Evolutionary conservation across 2,888 invertebrate species (phyloP).

Genomic region (Myopa testacea): DNA sequence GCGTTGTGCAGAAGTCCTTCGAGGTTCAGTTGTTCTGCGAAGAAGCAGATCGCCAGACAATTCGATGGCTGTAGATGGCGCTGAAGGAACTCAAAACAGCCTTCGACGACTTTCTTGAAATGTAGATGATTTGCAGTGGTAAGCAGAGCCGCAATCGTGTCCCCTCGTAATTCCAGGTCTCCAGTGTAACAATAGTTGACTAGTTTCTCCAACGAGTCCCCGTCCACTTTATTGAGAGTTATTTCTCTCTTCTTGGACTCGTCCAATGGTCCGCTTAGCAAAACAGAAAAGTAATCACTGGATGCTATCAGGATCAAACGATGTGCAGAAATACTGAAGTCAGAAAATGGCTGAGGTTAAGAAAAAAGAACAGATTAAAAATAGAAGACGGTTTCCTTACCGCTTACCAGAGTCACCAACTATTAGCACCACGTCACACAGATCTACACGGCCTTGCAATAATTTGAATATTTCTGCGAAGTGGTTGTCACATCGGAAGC

Average conservation of each 20-base stretch:
- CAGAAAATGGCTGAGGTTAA: background rate
- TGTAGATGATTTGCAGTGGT: constrained; percentile 91
- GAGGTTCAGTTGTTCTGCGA: constrained; percentile 93
- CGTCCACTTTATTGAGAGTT: constrained; percentile 84
- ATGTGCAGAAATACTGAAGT: constrained; percentile 81
- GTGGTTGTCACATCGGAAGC: too few relatives aligned
- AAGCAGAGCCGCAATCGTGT: constrained; percentile 90
- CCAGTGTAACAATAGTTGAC: constrained; percentile 92
- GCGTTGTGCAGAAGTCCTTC: constrained; percentile 82
- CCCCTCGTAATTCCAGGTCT: constrained; percentile 83
- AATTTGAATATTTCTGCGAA: too few relatives aligned
- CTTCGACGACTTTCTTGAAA: constrained; percentile 85
- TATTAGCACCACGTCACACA: too few relatives aligned
- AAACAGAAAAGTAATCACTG: constrained; percentile 94
- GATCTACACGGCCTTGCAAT: too few relatives aligned
- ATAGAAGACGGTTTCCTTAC: too few relatives aligned
- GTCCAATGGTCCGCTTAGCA: constrained; percentile 90
- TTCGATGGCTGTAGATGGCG: constrained; percentile 88
- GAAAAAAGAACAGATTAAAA: too few relatives aligned
- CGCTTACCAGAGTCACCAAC: too few relatives aligned
- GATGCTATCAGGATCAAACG: constrained; percentile 90
- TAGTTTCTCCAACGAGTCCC: constrained; percentile 85
- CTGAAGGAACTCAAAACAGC: constrained; percentile 85
- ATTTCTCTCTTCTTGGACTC: constrained; percentile 88
- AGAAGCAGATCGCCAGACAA: constrained; percentile 91